These are phyloP conservation scores for Andrena haemorrhoa DNA, from an alignment of 2,888 invertebrate genomes.

Conservation along the genomic window DNA sequence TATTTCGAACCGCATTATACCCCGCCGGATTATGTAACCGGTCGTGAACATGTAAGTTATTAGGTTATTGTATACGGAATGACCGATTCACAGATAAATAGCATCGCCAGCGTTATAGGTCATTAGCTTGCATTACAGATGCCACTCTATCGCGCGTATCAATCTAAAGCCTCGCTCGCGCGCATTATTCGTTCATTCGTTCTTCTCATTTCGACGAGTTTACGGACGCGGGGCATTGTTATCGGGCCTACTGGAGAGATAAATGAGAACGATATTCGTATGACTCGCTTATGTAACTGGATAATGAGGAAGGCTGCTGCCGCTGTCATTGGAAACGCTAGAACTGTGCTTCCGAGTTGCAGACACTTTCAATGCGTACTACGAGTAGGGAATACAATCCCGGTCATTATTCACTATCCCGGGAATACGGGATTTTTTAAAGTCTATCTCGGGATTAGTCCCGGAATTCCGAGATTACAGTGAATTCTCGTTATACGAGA, in stretches of 20 bases:
- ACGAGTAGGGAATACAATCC: no score
- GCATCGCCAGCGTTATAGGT: background rate
- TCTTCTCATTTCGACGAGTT: background rate
- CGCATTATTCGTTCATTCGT: background rate
- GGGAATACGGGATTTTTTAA: no score
- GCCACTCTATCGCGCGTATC: background rate
- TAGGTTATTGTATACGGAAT: constrained; percentile 5
- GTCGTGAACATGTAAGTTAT: background rate
- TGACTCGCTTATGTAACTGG: background rate
- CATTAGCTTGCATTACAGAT: constrained; percentile 7
- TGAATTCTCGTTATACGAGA: no score
- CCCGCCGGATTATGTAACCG: constrained; percentile 14
- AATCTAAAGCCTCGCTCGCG: constrained; percentile 2
- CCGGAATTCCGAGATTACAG: no score
- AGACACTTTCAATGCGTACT: background rate
- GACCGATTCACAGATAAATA: constrained; percentile 19
- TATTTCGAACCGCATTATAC: constrained; percentile 21
- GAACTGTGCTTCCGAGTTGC: background rate
- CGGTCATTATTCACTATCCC: no score
- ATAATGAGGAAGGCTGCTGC: no score
- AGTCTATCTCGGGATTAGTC: no score
- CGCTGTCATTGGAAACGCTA: background rate
- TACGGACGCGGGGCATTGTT: background rate
- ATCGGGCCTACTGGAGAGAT: background rate
- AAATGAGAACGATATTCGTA: constrained; percentile 13